phyloP scores from a whole-genome alignment of 2,888 invertebrate species.

The Caenorhabditis sp. region DNA sequence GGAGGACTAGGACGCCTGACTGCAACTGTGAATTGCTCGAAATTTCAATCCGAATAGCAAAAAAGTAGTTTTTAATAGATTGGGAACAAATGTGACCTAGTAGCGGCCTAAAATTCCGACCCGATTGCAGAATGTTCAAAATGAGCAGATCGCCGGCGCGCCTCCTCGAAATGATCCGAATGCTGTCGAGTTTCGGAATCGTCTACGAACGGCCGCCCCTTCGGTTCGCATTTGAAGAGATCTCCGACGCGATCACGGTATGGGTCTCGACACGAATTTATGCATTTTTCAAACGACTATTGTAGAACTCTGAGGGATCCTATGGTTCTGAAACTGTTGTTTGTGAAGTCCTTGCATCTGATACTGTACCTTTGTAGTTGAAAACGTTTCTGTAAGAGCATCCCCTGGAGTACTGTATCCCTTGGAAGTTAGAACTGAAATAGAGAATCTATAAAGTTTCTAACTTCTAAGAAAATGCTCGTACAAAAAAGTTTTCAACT shows the following conservation, averaged over 20 bases:
- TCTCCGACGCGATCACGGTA: constrained; percentile 53
- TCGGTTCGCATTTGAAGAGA: constrained; percentile 57
- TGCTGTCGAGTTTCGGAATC: constrained; percentile 61
- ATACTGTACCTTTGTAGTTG: too few species aligned
- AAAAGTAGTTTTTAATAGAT: not conserved
- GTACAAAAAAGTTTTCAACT: not conserved
- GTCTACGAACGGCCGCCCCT: constrained; percentile 66
- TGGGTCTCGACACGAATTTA: too few species aligned
- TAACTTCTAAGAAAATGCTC: too few species aligned
- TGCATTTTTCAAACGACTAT: not conserved
- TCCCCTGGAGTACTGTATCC: too few species aligned
- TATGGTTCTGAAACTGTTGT: not conserved
- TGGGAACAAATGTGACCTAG: not conserved
- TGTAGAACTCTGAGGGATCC: not conserved
- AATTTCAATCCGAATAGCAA: not conserved
- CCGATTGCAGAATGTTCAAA: constrained; percentile 60
- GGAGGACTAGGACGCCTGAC: too few species aligned
- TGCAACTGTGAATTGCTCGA: not conserved
- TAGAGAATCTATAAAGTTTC: too few species aligned
- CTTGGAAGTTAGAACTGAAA: too few species aligned
- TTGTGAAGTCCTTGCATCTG: too few species aligned
- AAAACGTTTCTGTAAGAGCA: too few species aligned
- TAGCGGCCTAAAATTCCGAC: not conserved
- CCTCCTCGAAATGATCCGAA: constrained; percentile 56
- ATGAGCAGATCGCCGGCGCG: constrained; percentile 48